These are phyloP conservation scores for Meghimatium bilineatum DNA, from an alignment of 2,888 invertebrate species.

Conservation along the genomic window DNA sequence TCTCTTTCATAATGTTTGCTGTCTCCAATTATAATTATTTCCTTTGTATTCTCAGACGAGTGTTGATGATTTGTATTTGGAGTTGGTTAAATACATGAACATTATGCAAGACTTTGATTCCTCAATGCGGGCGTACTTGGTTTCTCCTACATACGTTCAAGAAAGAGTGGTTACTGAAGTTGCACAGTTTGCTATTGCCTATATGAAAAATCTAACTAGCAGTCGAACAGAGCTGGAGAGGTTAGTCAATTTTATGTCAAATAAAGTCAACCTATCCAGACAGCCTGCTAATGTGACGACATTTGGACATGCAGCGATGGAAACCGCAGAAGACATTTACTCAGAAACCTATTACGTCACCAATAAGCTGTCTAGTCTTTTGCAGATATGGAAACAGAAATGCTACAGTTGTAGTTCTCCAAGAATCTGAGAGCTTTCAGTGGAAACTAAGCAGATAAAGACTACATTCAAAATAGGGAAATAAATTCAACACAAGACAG, in stretches of 20 bases:
- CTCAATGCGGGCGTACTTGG: neutral
- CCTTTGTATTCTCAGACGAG: neutral
- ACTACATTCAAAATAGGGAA: neutral
- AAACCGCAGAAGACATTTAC: neutral
- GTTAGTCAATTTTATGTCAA: neutral
- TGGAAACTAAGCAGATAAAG: neutral
- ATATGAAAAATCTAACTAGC: neutral
- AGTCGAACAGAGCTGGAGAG: too few relatives aligned
- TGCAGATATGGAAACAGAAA: neutral
- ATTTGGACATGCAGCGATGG: neutral
- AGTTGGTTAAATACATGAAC: neutral
- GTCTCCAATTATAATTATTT: too few relatives aligned
- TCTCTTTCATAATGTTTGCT: too few relatives aligned
- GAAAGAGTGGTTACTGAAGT: neutral
- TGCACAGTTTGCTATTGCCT: neutral
- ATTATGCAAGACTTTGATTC: neutral
- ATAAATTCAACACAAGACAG: neutral
- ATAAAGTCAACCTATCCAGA: neutral
- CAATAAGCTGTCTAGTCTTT: neutral
- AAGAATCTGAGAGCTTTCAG: neutral
- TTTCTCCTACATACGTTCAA: neutral
- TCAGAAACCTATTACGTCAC: conserved; percentile 13
- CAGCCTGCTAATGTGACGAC: neutral
- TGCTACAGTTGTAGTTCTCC: neutral
- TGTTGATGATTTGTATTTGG: neutral